Evolutionary conservation across 2,888 invertebrate species (phyloP), one percentile per base, ranked within the genome.

Genomic region (Pachycephus smyrnensis): DNA sequence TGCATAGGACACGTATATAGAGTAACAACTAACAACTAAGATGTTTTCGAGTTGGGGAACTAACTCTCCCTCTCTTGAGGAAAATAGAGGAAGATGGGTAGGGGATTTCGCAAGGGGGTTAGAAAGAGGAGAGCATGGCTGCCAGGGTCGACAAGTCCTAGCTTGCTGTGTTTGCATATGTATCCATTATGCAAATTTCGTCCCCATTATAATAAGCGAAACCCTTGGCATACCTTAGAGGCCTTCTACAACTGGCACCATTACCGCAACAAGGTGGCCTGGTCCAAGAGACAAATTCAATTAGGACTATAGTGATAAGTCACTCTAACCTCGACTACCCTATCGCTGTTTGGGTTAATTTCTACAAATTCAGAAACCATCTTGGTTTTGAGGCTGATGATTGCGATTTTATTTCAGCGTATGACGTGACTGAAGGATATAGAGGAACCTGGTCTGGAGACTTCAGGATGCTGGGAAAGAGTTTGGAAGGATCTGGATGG

Each of bases 171-270:
- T 87, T 87, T 88, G 88, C 90, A 91, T 90, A 90, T 90, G 89
- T 91, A 90, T 90, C 90, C 89, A 90, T 90, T 90, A 91, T 91
- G 91, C 88, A 91, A 91, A 91, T 91, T 90, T 88, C 86, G 85
- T 86, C 85, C 79, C 89, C 87, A 90, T 91, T 90, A 90, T 91
- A 90, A 91, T 91, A 90, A 91, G 91, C 90, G 89, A 88, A 89
- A 87, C 87, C 87, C 89, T 89, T 85, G 88, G 86, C 87, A 80
- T 88, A 87, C 88, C 88, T 86, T 84, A 81, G 86, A 84, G 83
- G 85, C 86, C 87, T 85, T 85, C 87, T 88, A 87, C 88, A 90
- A 89, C 89, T 89, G 88, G 86, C 87, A 86, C 88, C 89, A 89
- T 90, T 89, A 89, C 88, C 86, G 85, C 89, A 90, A 89, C 89